Evolutionary conservation across 2,888 invertebrate genomes (phyloP).

Genomic region (Digitonthophagus gazella): DNA sequence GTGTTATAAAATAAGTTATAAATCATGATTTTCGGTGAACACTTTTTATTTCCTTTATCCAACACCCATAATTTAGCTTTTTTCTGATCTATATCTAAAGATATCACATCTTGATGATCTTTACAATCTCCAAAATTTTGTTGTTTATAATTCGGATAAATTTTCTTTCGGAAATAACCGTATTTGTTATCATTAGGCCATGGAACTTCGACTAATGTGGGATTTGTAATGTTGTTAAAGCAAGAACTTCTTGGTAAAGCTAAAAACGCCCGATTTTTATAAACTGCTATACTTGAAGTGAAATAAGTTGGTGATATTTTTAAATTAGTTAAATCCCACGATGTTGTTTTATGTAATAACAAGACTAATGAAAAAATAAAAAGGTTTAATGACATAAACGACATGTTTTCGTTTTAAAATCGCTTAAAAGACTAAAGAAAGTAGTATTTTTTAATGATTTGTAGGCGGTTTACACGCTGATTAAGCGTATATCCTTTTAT

Average conservation of each 20-base stretch:
- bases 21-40: slow-evolving; percentile 49
- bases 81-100: slow-evolving; percentile 46
- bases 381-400: background rate
- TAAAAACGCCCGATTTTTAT: slow-evolving; percentile 49
- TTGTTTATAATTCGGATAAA: slow-evolving; percentile 30
- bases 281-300: slow-evolving; percentile 47
- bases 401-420: background rate
- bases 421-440: background rate
- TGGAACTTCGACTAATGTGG: slow-evolving; percentile 48
- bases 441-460: background rate
- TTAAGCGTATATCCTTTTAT: background rate
- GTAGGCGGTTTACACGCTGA: background rate
- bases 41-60: slow-evolving; percentile 47
- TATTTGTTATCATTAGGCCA: slow-evolving; percentile 42
- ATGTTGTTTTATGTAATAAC: background rate
- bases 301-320: slow-evolving; percentile 40
- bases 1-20: slow-evolving; percentile 47
- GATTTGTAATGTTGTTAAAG: slow-evolving; percentile 38
- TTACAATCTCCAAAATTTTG: slow-evolving; percentile 41
- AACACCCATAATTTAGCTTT: slow-evolving; percentile 52
- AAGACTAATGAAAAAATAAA: background rate
- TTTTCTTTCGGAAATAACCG: slow-evolving; percentile 24
- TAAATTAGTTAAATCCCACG: slow-evolving; percentile 37
- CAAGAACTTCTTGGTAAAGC: slow-evolving; percentile 47
- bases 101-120: slow-evolving; percentile 47